A percentile compares a stretch with the other conserved stretches of the same genome.
These are phyloP conservation scores for Temnothorax longispinosus DNA, from an alignment of 1,140 invertebrate species.

Conservation along the genomic window DNA sequence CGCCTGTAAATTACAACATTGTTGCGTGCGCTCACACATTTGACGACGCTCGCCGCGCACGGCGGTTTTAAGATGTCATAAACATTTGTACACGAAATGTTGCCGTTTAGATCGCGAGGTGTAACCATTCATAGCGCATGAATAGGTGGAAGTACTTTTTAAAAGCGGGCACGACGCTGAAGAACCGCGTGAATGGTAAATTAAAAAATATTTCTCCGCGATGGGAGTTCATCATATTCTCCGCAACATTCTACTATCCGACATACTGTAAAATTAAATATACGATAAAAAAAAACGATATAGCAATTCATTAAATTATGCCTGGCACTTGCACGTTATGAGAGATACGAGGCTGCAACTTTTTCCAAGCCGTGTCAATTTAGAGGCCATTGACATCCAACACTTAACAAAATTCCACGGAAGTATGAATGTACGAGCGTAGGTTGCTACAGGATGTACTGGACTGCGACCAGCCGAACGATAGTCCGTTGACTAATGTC, in stretches of 20 bases:
- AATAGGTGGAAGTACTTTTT: background rate
- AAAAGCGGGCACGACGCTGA: background rate
- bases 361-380: background rate
- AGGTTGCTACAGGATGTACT: slow-evolving; percentile 55
- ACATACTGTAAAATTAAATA: background rate
- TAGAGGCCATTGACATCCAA: slow-evolving; percentile 56
- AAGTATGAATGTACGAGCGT: slow-evolving; percentile 49
- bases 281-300: background rate
- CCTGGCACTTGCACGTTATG: too few relatives aligned
- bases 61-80: slow-evolving; percentile 30
- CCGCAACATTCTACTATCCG: background rate
- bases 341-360: background rate
- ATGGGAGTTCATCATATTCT: background rate
- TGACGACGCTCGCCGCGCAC: background rate
- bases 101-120: background rate
- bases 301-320: background rate
- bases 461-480: slow-evolving; percentile 52
- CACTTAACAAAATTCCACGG: slow-evolving; percentile 55
- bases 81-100: slow-evolving; percentile 10
- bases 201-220: slow-evolving; percentile 4
- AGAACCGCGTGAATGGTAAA: background rate
- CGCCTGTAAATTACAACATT: slow-evolving; percentile 24
- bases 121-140: background rate
- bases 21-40: slow-evolving; percentile 17
- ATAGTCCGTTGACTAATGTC: slow-evolving; percentile 51